Evolutionary conservation across 2,888 invertebrate genomes (phyloP).

Genomic region (Seladonia tumulorum): DNA sequence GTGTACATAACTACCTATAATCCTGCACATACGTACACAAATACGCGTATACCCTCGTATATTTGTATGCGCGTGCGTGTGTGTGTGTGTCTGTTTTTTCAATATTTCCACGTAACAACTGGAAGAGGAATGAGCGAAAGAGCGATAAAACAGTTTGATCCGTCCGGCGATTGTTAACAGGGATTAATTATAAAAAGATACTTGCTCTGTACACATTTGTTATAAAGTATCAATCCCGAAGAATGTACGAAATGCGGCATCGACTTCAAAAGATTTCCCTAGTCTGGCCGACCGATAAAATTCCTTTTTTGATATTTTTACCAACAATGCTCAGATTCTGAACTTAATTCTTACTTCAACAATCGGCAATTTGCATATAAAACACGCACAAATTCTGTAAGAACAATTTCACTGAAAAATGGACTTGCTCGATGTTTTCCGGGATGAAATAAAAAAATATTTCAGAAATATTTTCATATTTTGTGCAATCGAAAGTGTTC

Average conservation of each 20-base stretch:
- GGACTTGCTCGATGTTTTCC: no score
- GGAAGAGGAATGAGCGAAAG: constrained; percentile 10
- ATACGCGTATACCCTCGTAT: neutral
- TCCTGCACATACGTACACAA: constrained; percentile 12
- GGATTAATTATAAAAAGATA: constrained; percentile 1
- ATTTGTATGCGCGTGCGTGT: neutral
- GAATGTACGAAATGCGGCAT: neutral
- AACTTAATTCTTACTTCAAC: no score
- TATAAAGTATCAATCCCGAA: neutral
- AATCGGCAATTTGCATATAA: no score
- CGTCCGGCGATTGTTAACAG: constrained; percentile 15
- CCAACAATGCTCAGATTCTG: no score
- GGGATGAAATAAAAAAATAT: no score
- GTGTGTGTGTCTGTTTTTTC: constrained; percentile 6
- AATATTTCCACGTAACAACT: constrained; percentile 31
- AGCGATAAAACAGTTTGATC: constrained; percentile 25
- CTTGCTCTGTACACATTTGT: constrained; percentile 58
- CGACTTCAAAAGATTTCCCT: neutral
- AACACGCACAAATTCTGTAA: no score
- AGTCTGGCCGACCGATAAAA: no score
- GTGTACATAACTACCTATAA: constrained; percentile 25
- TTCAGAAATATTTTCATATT: no score
- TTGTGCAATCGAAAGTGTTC: no score
- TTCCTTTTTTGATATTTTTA: no score
- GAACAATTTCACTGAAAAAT: no score